Evolutionary conservation across 1,140 invertebrate species (phyloP), one percentile per base, ranked within the genome.

Genomic region (Delia radicum): DNA sequence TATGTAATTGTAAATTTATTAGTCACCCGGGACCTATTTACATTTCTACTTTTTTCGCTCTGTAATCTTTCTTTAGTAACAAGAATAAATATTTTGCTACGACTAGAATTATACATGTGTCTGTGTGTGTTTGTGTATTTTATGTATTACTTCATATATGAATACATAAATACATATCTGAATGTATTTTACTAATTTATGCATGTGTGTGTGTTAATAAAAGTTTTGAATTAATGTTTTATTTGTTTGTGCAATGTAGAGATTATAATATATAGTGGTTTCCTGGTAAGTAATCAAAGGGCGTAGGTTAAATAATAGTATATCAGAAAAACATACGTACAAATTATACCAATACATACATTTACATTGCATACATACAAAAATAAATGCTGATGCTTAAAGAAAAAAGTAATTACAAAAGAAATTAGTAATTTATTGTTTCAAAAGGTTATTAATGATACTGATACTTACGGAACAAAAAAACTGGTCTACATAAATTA

Each of bases 11-110:
- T 29, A 42, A 75, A 75, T 75, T 75, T 75, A 75, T 75, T 75
- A 63, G 74, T 55, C 74, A 67, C 74, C 15, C 24, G 74, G 65
- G 74, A 75, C 63, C 46, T 63, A 75, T 75, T 75, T 75, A 63
- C 65, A 48, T 55, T 55, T 55, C n/a, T 55, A 55, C 48, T 55
- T 55, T 62, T 75, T 75, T 75, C 63, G 29, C 13, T 42, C 48
- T 42, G 33, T 27, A 21, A 24, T n/a, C 7, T 67, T 61, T 21
- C 62, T 21, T 4, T 37, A 62, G 10, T 27, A 65, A 15, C 48
- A 55, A 55, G 15, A 8, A 55, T 55, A 55, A 55, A 55, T 55
- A 55, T 21, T 55, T 55, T 10, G n/a, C 48, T 55, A 55, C 24
- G 18, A 55, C 48, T 55, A 55, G 63, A 7, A 26, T 21, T 61